These are phyloP conservation scores for Bufo bufo DNA, from an alignment of 2,113 vertebrate genomes.

Conservation along the genomic window DNA sequence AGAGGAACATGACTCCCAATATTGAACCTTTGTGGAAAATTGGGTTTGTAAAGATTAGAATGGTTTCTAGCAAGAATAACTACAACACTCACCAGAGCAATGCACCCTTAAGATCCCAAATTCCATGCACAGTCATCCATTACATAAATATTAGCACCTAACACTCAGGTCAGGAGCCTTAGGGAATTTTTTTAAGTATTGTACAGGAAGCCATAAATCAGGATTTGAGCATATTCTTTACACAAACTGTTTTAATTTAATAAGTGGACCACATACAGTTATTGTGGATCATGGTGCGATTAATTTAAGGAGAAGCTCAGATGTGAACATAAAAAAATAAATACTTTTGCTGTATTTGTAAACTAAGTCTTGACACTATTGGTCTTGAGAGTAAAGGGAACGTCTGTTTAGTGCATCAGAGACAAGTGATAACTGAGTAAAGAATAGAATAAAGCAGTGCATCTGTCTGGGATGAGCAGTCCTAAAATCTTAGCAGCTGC, in stretches of 20 bases:
- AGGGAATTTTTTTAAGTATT: constrained; percentile 47
- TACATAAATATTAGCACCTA: constrained; percentile 46
- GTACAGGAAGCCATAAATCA: constrained; percentile 43
- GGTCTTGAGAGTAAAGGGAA: constrained; percentile 63
- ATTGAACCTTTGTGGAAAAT: background rate
- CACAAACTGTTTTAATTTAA: constrained; percentile 50
- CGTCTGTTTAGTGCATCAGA: constrained; percentile 75
- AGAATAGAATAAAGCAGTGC: constrained; percentile 62
- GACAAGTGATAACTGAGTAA: constrained; percentile 72
- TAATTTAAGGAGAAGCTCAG: background rate
- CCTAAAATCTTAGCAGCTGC: constrained; percentile 73
- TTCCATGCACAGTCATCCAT: constrained; percentile 42
- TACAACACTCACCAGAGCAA: constrained; percentile 52
- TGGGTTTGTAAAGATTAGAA: background rate
- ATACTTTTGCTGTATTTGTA: background rate
- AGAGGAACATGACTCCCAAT: background rate
- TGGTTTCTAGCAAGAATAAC: constrained; percentile 43
- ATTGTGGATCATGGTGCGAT: constrained; percentile 8
- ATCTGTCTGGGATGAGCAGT: constrained; percentile 73
- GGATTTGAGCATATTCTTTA: constrained; percentile 29
- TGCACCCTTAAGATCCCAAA: constrained; percentile 54
- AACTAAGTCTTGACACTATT: background rate
- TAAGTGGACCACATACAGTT: constrained; percentile 15
- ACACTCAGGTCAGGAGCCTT: constrained; percentile 40
- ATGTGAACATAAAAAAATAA: background rate